Conservation (phyloP, 2,113 vertebrate species). For the Tachycineta bicolor region DNA sequence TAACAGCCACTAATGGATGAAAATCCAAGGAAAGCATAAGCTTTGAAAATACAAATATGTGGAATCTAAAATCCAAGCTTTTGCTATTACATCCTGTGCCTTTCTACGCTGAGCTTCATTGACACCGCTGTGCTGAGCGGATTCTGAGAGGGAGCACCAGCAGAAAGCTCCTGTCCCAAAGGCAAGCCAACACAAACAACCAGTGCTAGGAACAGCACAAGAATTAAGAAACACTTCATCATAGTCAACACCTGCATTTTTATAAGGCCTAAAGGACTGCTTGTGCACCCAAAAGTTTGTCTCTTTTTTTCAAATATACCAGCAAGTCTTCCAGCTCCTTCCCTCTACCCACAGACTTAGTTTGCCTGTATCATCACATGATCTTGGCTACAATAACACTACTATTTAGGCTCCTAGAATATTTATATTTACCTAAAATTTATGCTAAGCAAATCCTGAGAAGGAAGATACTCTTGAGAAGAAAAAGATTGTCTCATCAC, state of each 20-base stretch:
- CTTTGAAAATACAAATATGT: neutral
- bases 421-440: neutral
- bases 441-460: neutral
- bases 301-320: neutral
- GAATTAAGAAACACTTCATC: neutral
- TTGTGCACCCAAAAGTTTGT: neutral
- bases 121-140: neutral
- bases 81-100: neutral
- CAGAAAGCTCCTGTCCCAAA: neutral
- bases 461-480: neutral
- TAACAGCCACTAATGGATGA: neutral
- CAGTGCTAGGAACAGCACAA: neutral
- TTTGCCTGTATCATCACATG: neutral
- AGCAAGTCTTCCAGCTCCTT: neutral
- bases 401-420: neutral
- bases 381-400: neutral
- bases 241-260: neutral
- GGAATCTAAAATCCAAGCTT: neutral
- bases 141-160: neutral
- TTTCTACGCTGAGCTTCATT: neutral
- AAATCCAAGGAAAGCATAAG: neutral
- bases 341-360: neutral
- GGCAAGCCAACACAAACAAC: neutral
- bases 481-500: neutral
- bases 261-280: neutral